A percentile compares a stretch with the other conserved stretches of the same genome.
Evolutionary conservation across 2,888 invertebrate species (phyloP).

Genomic region (Adelognathus sp.): DNA sequence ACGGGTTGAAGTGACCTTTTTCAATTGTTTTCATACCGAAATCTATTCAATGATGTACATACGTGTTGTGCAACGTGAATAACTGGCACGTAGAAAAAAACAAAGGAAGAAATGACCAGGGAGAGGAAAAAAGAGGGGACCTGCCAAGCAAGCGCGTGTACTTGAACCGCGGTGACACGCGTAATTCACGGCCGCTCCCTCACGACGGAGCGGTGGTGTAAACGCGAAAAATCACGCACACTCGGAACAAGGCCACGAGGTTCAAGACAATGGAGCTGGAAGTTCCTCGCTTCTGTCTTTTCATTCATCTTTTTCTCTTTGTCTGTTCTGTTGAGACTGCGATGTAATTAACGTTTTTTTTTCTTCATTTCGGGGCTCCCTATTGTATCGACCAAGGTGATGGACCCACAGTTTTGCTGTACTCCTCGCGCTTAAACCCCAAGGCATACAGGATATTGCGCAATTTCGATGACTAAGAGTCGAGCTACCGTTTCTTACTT

Average conservation of each 20-base stretch:
- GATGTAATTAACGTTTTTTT: slow-evolving; percentile 29
- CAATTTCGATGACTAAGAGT: slow-evolving; percentile 36
- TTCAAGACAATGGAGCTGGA: slow-evolving; percentile 39
- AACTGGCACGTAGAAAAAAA: no score
- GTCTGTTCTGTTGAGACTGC: background rate
- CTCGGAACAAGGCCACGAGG: slow-evolving; percentile 47
- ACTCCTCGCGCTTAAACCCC: background rate
- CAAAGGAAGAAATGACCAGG: background rate
- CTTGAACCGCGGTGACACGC: slow-evolving; percentile 44
- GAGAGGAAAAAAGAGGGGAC: background rate
- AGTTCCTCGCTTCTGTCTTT: slow-evolving; percentile 22
- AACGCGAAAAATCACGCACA: slow-evolving; percentile 44
- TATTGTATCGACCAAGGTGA: slow-evolving; percentile 39
- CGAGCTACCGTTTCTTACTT: slow-evolving; percentile 7
- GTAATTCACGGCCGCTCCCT: slow-evolving; percentile 46
- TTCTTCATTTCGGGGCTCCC: background rate
- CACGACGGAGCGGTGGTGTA: background rate
- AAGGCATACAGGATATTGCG: slow-evolving; percentile 34
- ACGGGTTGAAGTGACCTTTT: no score
- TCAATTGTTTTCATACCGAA: background rate
- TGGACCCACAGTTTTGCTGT: slow-evolving; percentile 12
- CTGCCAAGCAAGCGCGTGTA: slow-evolving; percentile 3
- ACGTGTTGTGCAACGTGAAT: no score
- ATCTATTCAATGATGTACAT: background rate
- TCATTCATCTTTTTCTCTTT: background rate